Evolutionary conservation across 2,888 invertebrate species (phyloP).

Genomic region (Sesia apiformis): DNA sequence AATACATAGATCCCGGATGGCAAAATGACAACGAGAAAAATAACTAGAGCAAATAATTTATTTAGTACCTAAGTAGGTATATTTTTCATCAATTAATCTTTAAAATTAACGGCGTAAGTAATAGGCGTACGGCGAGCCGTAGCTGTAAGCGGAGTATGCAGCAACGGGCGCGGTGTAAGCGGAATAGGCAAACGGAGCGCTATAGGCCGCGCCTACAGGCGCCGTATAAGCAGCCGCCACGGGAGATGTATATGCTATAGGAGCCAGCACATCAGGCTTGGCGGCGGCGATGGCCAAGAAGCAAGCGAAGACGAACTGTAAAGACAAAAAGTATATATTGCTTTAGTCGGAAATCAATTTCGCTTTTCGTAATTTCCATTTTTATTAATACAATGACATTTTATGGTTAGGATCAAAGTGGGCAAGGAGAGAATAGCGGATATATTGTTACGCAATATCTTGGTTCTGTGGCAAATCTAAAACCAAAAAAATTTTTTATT

Average conservation of each 20-base stretch:
- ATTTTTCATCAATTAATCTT: background rate
- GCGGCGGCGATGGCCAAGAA: conserved; percentile 43
- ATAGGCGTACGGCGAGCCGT: conserved; percentile 26
- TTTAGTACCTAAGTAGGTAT: too few species aligned
- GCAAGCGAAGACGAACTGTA: conserved; percentile 46
- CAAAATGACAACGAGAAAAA: too few species aligned
- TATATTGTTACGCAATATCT: too few species aligned
- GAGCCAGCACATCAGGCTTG: conserved; percentile 31
- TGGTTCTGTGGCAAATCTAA: too few species aligned
- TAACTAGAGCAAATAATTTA: too few species aligned
- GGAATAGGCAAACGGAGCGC: conserved; percentile 33
- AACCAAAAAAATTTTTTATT: too few species aligned
- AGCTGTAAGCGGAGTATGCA: conserved; percentile 35
- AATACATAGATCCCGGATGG: too few species aligned
- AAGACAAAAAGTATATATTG: conserved; percentile 9
- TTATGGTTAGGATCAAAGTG: too few species aligned
- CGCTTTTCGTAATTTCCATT: too few species aligned
- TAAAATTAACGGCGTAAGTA: conserved; percentile 17
- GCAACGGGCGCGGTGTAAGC: conserved; percentile 34
- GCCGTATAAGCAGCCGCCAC: conserved; percentile 26
- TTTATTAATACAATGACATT: too few species aligned
- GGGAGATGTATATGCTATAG: conserved; percentile 35
- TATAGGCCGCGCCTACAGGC: conserved; percentile 29
- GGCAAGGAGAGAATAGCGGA: too few species aligned
- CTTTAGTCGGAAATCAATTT: too few species aligned